These are phyloP conservation scores for Novumbra hubbsi DNA, from an alignment of 2,797 vertebrate species.

Conservation along the genomic window DNA sequence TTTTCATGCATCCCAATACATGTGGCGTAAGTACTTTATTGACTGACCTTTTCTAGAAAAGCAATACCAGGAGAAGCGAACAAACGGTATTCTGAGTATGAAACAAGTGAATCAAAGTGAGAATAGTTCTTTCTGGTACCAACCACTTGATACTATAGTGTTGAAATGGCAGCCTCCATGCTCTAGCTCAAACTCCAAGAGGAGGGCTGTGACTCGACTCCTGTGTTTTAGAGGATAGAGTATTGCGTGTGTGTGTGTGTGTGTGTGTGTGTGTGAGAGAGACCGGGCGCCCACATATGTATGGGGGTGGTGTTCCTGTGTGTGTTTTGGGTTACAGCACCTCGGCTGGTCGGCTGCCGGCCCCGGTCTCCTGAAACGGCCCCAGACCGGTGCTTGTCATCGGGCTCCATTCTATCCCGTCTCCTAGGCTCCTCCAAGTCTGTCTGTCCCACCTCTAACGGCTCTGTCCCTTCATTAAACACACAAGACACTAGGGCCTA, in stretches of 20 bases:
- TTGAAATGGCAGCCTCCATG: constrained; percentile 26
- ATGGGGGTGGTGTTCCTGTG: constrained; percentile 13
- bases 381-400: constrained; percentile 59
- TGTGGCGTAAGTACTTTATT: not conserved
- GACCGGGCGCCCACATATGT: not conserved
- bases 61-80: constrained; percentile 24
- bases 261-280: constrained; percentile 6
- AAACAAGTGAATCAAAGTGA: constrained; percentile 51
- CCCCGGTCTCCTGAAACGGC: constrained; percentile 22
- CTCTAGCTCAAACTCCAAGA: constrained; percentile 49
- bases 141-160: constrained; percentile 44
- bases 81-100: constrained; percentile 58
- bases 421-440: constrained; percentile 59
- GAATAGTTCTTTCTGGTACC: constrained; percentile 48
- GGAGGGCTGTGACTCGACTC: constrained; percentile 23
- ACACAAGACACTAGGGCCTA: not conserved
- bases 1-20: not conserved
- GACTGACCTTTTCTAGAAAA: constrained; percentile 10
- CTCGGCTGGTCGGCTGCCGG: constrained; percentile 10
- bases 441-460: constrained; percentile 24
- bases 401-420: constrained; percentile 54
- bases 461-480: not conserved
- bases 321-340: constrained; percentile 57
- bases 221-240: constrained; percentile 26
- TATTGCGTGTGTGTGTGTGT: not conserved